phyloP scores from a whole-genome alignment of 2,888 invertebrate species.

The Chloroclysta siterata region DNA sequence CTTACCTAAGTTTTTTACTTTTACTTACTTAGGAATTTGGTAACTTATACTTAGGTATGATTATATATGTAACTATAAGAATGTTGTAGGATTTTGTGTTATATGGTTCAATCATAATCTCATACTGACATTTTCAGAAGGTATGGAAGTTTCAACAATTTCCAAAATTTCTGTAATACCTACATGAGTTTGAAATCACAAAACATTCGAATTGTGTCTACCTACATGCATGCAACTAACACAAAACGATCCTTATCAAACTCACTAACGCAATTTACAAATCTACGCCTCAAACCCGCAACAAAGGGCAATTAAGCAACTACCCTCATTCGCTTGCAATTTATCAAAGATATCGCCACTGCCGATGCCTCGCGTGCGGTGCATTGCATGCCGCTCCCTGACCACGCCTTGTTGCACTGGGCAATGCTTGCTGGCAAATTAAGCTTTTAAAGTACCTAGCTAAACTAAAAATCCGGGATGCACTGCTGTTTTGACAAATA shows the following conservation, averaged over 20 bases:
- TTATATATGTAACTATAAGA: no score
- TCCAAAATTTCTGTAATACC: not conserved
- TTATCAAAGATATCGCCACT: conserved; percentile 30
- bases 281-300: conserved; percentile 34
- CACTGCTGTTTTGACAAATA: conserved; percentile 2
- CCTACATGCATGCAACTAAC: conserved; percentile 10
- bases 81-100: no score
- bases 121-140: not conserved
- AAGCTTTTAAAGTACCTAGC: conserved; percentile 8
- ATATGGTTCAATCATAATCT: no score
- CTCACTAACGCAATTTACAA: conserved; percentile 32
- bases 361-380: conserved; percentile 20
- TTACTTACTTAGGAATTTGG: no score
- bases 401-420: conserved; percentile 26
- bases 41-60: no score
- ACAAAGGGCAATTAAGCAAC: conserved; percentile 32
- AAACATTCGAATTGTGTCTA: conserved; percentile 7
- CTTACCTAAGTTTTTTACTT: no score
- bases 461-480: not conserved
- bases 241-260: conserved; percentile 25
- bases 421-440: conserved; percentile 18
- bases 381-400: conserved; percentile 13
- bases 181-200: not conserved
- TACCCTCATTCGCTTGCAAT: conserved; percentile 33
- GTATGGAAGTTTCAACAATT: not conserved